Percentiles rank a stretch among this genome's conserved stretches.
Conservation (phyloP, 2,888 invertebrate genomes). For the Theretra japonica region DNA sequence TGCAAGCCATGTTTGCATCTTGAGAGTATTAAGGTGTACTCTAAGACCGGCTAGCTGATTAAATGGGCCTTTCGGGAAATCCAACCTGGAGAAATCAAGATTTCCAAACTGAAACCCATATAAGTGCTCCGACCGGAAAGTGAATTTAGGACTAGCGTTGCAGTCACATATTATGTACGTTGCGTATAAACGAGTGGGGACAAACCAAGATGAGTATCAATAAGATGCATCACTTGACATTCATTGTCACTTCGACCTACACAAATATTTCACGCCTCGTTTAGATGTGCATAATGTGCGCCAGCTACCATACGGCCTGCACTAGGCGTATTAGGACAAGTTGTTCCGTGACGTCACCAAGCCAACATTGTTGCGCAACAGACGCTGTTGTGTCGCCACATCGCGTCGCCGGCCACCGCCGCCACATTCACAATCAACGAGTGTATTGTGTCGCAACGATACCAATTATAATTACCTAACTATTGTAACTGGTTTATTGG, state of each 20-base stretch:
- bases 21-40: too few relatives aligned
- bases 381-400: neutral
- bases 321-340: slow-evolving; percentile 5
- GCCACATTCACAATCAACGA: slow-evolving; percentile 10
- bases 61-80: too few relatives aligned
- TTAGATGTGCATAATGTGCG: neutral
- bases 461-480: slow-evolving; percentile 23
- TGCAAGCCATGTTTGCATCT: too few relatives aligned
- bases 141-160: too few relatives aligned
- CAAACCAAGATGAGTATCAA: neutral
- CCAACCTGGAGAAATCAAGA: too few relatives aligned
- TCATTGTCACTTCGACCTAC: neutral
- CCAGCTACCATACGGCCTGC: neutral
- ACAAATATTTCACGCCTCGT: neutral
- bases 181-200: neutral
- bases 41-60: too few relatives aligned
- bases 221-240: neutral
- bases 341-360: neutral
- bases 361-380: slow-evolving; percentile 13
- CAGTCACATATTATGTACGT: too few relatives aligned
- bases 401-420: slow-evolving; percentile 2
- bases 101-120: too few relatives aligned
- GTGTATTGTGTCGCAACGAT: slow-evolving; percentile 9
- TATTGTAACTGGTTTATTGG: slow-evolving; percentile 16
- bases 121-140: too few relatives aligned